Evolutionary conservation across 2,888 invertebrate species (phyloP), one percentile per base, ranked within the genome.

Genomic region (Xestia xanthographa): DNA sequence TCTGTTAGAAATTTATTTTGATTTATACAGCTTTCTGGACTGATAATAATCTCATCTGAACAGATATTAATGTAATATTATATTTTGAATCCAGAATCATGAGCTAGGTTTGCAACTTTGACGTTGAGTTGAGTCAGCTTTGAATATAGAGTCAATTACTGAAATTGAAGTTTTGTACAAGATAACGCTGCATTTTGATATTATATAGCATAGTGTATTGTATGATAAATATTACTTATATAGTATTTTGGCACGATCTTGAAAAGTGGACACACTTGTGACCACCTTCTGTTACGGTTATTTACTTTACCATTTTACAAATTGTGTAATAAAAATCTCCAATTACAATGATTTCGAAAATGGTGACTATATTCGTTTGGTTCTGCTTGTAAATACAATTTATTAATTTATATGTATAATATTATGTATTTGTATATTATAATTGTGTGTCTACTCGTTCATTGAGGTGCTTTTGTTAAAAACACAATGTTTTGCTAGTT

Each of bases 101-200:
- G 22, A 50, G 1, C 12, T 80, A 26, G 22, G 6, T 62, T 17
- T 66, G 26, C 5, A 68, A 26, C 29, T 66, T 50, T 67, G 12
- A 53, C 26, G 53, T 20, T 5, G 48, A n/a, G 17, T 75, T 62
- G 26, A 73, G 5, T 62, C 63, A 67, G 56, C 77, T 82, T 80
- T 76, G 56, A 72, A 38, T 63, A 67, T 79, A 80, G 73, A 75
- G 86, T 86, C 86, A 86, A 86, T 86, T 86, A 87, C 63, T 62
- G 66, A 73, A 83, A 79, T 65, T 34, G 20, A 72, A 75, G 22
- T 66, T 74, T 69, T 72, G 20, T 60, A 74, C 26, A n/a, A 71
- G 26, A 78, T 73, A 68, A 48, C 86, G 63, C 66, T 82, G 50
- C 70, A 56, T 63, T 60, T 66, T 76, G 43, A 45, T 68, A 67